Evolutionary conservation across 2,113 vertebrate species (phyloP).

Genomic region (Serinus canaria): DNA sequence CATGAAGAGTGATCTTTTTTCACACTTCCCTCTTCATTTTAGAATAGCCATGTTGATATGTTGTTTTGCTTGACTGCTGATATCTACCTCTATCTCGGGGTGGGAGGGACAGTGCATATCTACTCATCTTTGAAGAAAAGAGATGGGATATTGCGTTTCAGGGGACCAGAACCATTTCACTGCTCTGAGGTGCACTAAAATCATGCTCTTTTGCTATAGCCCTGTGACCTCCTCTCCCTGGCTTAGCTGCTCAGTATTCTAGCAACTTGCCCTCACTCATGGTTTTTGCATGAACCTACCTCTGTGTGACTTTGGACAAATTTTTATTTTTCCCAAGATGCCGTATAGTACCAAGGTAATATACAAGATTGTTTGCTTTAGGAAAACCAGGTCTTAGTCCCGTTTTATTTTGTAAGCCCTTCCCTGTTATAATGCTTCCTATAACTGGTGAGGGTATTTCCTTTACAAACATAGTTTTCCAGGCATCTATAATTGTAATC

Average conservation of each 20-base stretch:
- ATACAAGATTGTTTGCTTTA: not conserved
- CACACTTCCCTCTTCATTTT: not conserved
- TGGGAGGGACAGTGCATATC: not conserved
- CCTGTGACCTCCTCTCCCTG: not conserved
- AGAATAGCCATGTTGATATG: not conserved
- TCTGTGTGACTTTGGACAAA: not conserved
- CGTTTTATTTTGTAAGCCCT: not conserved
- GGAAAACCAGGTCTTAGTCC: not conserved
- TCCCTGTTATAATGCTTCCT: not conserved
- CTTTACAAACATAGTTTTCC: not conserved
- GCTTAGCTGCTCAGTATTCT: not conserved
- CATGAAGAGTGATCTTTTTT: not conserved
- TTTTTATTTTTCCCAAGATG: not conserved
- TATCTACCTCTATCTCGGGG: not conserved
- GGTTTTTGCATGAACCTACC: not conserved
- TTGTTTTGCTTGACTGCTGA: not conserved
- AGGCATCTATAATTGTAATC: not conserved
- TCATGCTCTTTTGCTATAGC: not conserved
- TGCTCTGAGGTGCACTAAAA: not conserved
- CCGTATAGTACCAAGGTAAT: not conserved
- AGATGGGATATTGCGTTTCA: not conserved
- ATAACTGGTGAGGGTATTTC: not conserved
- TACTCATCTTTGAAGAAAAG: not conserved
- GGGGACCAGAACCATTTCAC: not conserved
- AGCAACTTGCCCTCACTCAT: not conserved